phyloP scores from a whole-genome alignment of 2,888 invertebrate species.

The Cryptocheilus praepositus region DNA sequence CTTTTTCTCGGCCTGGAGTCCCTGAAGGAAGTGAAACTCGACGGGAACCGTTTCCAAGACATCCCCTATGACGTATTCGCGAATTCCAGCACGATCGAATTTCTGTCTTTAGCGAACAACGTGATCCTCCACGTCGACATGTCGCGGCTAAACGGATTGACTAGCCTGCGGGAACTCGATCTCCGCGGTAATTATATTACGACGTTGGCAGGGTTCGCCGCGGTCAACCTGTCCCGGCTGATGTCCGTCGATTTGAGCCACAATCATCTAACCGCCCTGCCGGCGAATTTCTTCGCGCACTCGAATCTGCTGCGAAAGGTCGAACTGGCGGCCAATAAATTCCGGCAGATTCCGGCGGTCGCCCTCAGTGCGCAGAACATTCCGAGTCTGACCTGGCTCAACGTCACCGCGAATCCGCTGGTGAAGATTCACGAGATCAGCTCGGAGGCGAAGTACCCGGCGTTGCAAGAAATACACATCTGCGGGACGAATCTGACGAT shows the following conservation, averaged over 20 bases:
- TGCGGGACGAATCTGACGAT: constrained; percentile 88
- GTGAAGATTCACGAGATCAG: constrained; percentile 84
- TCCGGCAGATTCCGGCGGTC: constrained; percentile 86
- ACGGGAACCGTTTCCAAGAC: constrained; percentile 84
- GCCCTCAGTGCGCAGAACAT: constrained; percentile 85
- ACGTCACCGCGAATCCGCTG: constrained; percentile 89
- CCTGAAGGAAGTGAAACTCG: constrained; percentile 85
- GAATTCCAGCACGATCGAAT: constrained; percentile 85
- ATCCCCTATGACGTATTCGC: constrained; percentile 87
- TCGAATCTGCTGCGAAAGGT: constrained; percentile 84
- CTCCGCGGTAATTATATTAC: constrained; percentile 85
- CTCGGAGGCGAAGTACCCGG: constrained; percentile 82
- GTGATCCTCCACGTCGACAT: constrained; percentile 84
- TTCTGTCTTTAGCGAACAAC: constrained; percentile 82
- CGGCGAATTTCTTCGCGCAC: constrained; percentile 87
- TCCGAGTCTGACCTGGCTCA: constrained; percentile 84
- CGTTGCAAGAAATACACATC: constrained; percentile 89
- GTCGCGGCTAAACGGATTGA: constrained; percentile 85
- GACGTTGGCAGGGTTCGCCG: constrained; percentile 85
- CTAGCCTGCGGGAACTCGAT: constrained; percentile 84
- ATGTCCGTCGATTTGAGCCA: constrained; percentile 85
- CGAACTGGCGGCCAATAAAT: constrained; percentile 86
- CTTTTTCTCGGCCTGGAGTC: constrained; percentile 85
- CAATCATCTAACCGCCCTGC: constrained; percentile 85
- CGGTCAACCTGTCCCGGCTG: constrained; percentile 84